Evolutionary conservation across 1,140 invertebrate species (phyloP).

Genomic region (Ruditapes philippinarum): DNA sequence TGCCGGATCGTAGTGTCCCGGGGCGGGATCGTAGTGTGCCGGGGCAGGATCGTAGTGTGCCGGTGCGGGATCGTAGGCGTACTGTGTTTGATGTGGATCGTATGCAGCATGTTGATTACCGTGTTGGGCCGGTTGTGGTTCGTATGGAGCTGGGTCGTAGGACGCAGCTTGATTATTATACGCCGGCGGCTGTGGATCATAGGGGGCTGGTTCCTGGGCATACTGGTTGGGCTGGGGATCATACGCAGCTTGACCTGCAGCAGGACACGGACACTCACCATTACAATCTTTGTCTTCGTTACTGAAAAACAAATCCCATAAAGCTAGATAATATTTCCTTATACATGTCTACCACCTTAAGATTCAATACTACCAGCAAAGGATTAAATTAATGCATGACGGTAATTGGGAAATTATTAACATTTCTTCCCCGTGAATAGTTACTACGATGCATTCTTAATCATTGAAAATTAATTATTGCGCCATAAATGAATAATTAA

Average conservation of each 20-base stretch:
- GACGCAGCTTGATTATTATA: neutral
- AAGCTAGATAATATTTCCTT: too few relatives aligned
- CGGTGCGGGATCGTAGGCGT: neutral
- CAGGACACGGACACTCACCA: constrained; percentile 31
- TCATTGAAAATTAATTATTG: too few relatives aligned
- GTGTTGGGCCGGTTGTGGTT: neutral
- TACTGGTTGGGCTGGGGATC: neutral
- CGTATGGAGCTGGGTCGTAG: neutral
- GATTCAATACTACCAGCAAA: too few relatives aligned
- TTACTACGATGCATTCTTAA: too few relatives aligned
- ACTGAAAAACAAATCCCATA: neutral
- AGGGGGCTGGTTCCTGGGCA: neutral
- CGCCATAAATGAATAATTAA: too few relatives aligned
- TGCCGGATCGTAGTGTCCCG: neutral
- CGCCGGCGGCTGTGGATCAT: neutral
- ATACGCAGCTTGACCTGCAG: neutral
- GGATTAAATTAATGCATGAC: too few relatives aligned
- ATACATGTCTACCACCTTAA: too few relatives aligned
- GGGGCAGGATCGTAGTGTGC: neutral
- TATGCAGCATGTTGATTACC: neutral
- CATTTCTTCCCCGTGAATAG: too few relatives aligned
- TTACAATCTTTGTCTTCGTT: constrained; percentile 18
- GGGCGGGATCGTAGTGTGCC: neutral
- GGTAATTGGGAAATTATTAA: too few relatives aligned
- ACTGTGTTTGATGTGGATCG: neutral